phyloP scores from a whole-genome alignment of 2,113 vertebrate species.

The Meriones unguiculatus region DNA sequence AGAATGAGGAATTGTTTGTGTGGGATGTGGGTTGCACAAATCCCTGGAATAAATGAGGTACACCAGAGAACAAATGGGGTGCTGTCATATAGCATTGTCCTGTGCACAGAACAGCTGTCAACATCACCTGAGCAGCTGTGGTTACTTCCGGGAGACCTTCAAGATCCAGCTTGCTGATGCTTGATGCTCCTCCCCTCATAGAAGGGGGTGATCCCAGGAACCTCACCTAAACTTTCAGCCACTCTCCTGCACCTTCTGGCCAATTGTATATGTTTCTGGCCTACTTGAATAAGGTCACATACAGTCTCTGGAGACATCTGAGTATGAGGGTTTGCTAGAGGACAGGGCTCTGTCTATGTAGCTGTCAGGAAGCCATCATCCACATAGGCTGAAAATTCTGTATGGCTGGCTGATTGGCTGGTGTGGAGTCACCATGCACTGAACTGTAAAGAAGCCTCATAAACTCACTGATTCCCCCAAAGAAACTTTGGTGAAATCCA shows the following conservation, averaged over 20 bases:
- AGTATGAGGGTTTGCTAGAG: not conserved
- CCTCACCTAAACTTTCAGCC: not conserved
- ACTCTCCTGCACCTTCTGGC: not conserved
- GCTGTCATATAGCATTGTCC: not conserved
- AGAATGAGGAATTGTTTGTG: not conserved
- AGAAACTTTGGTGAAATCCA: not conserved
- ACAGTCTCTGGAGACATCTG: not conserved
- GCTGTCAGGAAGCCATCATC: not conserved
- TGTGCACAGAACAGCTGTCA: not conserved
- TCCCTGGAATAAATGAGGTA: not conserved
- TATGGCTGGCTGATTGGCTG: not conserved
- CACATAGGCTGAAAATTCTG: no score
- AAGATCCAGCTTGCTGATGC: not conserved
- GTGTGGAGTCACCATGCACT: not conserved
- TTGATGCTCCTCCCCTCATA: not conserved
- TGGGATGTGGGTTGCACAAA: not conserved
- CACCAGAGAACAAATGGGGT: not conserved
- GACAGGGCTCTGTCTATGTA: not conserved
- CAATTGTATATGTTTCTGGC: not conserved
- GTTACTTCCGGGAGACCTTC: not conserved
- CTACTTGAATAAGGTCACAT: not conserved
- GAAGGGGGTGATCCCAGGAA: not conserved
- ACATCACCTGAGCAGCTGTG: not conserved
- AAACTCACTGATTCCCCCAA: not conserved
- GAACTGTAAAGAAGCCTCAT: not conserved